Conservation (phyloP, 2,888 invertebrate species). For the Ferrisia virgata region DNA sequence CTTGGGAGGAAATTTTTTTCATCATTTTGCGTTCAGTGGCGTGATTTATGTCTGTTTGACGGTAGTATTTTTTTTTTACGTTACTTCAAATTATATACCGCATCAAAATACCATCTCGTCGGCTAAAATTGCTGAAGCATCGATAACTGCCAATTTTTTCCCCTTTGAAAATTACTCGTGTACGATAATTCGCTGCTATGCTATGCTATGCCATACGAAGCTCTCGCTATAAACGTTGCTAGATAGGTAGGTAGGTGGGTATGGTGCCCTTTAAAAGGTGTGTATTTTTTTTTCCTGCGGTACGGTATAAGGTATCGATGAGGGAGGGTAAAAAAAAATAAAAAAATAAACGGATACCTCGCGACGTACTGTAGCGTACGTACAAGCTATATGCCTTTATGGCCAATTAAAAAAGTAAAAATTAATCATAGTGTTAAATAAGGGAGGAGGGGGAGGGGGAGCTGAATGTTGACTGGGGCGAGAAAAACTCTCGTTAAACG, state of each 20-base stretch:
- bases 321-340: not conserved
- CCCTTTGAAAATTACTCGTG: not conserved
- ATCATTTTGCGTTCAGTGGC: not conserved
- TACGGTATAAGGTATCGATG: too few species aligned
- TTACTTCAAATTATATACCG: not conserved
- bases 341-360: too few species aligned
- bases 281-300: not conserved
- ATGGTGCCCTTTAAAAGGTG: not conserved
- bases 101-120: too few species aligned
- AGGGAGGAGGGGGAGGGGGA: too few species aligned
- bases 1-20: not conserved
- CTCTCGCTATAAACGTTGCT: not conserved
- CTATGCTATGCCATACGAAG: not conserved
- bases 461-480: not conserved
- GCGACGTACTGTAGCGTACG: too few species aligned
- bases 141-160: slow-evolving; percentile 14
- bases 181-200: not conserved
- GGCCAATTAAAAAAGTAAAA: not conserved
- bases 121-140: not conserved
- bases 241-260: too few species aligned
- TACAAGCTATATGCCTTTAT: not conserved
- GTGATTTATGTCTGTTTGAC: not conserved
- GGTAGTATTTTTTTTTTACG: not conserved
- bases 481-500: not conserved
- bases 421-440: slow-evolving; percentile 8